phyloP scores from a whole-genome alignment of 2,113 vertebrate species.

The Leptocoma aspasia region DNA sequence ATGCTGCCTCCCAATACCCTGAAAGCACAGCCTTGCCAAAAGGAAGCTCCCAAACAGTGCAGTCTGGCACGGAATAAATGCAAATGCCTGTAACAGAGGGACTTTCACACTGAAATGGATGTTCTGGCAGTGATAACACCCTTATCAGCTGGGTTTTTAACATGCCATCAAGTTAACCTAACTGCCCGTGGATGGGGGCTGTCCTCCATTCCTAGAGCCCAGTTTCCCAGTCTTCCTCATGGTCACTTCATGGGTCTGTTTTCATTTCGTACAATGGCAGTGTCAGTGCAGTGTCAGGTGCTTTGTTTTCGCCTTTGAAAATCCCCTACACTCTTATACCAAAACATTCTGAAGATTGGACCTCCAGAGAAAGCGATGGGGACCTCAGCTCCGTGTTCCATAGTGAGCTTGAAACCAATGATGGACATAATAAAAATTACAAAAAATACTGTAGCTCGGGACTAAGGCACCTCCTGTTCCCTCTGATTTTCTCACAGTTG shows the following conservation, averaged over 20 bases:
- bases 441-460: neutral
- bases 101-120: neutral
- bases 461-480: neutral
- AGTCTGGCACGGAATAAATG: neutral
- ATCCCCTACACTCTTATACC: neutral
- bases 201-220: neutral
- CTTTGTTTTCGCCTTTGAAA: neutral
- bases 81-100: neutral
- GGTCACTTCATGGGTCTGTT: neutral
- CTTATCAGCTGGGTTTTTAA: neutral
- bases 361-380: neutral
- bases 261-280: neutral
- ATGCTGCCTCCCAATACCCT: neutral
- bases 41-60: neutral
- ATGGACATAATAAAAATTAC: neutral
- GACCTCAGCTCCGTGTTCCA: neutral
- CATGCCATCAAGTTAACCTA: neutral
- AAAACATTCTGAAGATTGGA: neutral
- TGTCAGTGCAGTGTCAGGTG: neutral
- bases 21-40: neutral
- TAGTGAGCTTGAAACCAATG: neutral
- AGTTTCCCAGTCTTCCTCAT: neutral
- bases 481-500: neutral
- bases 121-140: neutral
- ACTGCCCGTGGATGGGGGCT: neutral